Evolutionary conservation across 1,140 invertebrate genomes (phyloP).

Genomic region (Drosophila pachea): DNA sequence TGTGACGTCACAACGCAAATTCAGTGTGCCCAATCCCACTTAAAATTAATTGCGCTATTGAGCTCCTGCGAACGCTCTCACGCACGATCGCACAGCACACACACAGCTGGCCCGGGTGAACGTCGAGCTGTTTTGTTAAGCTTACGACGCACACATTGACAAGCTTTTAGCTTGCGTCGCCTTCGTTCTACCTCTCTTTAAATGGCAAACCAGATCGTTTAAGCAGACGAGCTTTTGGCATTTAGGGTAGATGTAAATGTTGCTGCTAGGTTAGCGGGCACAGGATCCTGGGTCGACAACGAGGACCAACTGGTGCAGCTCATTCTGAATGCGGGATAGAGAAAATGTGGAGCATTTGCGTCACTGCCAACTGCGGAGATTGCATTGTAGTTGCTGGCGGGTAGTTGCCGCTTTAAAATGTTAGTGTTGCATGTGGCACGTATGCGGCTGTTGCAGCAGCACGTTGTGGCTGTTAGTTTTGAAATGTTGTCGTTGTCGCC

Average conservation of each 20-base stretch:
- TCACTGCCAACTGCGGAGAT: constrained; percentile 55
- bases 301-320: constrained; percentile 10
- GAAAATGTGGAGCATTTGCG: constrained; percentile 39
- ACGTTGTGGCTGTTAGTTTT: constrained; percentile 51
- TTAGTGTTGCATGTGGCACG: constrained; percentile 65
- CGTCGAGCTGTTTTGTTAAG: too few relatives aligned
- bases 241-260: background rate
- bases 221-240: too few relatives aligned
- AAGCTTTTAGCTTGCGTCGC: too few relatives aligned
- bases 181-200: too few relatives aligned
- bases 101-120: too few relatives aligned
- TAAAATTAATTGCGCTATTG: too few relatives aligned
- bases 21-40: too few relatives aligned
- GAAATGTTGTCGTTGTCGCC: constrained; percentile 55
- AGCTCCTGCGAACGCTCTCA: too few relatives aligned
- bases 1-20: too few relatives aligned
- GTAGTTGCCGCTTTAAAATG: constrained; percentile 23
- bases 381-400: constrained; percentile 34
- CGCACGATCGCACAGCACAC: too few relatives aligned
- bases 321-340: constrained; percentile 38
- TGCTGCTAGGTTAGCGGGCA: constrained; percentile 10
- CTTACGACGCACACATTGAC: too few relatives aligned
- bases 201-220: too few relatives aligned
- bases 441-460: constrained; percentile 25
- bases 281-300: background rate